Evolutionary conservation across 1,140 invertebrate species (phyloP), one percentile per base, ranked within the genome.

Genomic region (Bombus superbus): DNA sequence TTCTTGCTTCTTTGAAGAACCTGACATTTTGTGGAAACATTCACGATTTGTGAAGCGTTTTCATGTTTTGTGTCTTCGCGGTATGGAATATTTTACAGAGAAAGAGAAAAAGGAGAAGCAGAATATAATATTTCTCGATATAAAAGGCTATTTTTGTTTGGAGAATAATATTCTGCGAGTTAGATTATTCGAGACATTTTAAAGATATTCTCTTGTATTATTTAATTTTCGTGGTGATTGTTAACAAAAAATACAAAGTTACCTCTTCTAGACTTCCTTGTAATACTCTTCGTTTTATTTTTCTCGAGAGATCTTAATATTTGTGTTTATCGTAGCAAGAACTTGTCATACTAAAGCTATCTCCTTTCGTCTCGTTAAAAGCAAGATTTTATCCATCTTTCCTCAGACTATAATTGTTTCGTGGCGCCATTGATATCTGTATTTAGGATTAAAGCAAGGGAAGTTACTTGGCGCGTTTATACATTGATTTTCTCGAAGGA

Each of bases 401-500:
- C 25, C 22, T 22, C n/a, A 73, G 25, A 72, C 35, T 28, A 35
- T 42, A 35, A 13, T 53, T 35, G 22, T 53, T 53, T 6, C 11
- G 15, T 32, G 42, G 8, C n/a, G 40, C 6, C 44, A 40, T 5
- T 3, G 59, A 42, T 42, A 13, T 66, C 35, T 42, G 13, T 28
- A 42, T 18, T 32, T 73, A n/a, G n/a, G 32, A 82, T 82, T 25
- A 42, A 64, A 25, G 22, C 32, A 28, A 28, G 22, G 25, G 57
- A 32, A 73, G 18, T 47, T 73, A 28, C 47, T 53, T 53, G 40
- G 62, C 42, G 42, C 28, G 59, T 47, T 74, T 1, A n/a, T 11
- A 8, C 13, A 47, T 68, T 47, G 81, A 85, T 89, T 88, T 88
- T 68, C 85, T 74, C 53, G 69, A 85, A 85, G 86, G 69, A 89